Base-by-base conservation (phyloP, 2,113 vertebrate genomes). In the Heterotis niloticus region DNA sequence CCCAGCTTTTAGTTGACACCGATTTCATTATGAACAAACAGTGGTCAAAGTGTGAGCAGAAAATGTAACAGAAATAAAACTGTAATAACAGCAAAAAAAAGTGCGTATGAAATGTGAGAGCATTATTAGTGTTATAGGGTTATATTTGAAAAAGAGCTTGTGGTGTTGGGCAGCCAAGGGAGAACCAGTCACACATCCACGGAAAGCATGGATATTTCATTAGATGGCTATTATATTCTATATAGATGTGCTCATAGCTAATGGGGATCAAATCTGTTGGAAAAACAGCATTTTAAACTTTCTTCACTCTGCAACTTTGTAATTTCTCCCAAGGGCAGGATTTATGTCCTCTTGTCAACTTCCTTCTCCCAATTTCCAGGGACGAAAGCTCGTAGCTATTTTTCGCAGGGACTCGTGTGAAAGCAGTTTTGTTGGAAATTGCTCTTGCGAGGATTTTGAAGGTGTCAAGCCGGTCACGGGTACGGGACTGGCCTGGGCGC, bases 201-300 rank as follows among this genome's bases (percentile, higher is more conserved):
- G 11, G 70, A 44, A 44, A 4, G 34, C 44, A 51, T 72, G 70
- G 44, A 72, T 72, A 54, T 72, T 20, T 24, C 51, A 54, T 72
- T 72, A 56, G n/a, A 72, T 54, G 34, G 51, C 52, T 20, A 74
- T 57, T 74, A 26, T 57, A 29, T 57, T n/a, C 54, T 59, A 23
- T 26, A 29, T 20, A 7, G 34, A 44, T 44, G 3, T 57, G 9
- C 44, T 72, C 70, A 72, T 23, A 54, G 51, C n/a, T 72, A 51
- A 54, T 72, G 69, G 54, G 51, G 71, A 26, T 57, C 24, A 57
- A 57, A 28, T 74, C 51, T 74, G 71, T 59, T 74, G 71, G 56
- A 59, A 74, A 74, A 57, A 74, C 34, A 44, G 34, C 34, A 44
- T 44, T 44, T 44, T 44, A 2, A 44, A 44, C 34, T 44, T 44